Conservation (phyloP, 1,140 invertebrate genomes). For the Neodiprion fabricii region DNA sequence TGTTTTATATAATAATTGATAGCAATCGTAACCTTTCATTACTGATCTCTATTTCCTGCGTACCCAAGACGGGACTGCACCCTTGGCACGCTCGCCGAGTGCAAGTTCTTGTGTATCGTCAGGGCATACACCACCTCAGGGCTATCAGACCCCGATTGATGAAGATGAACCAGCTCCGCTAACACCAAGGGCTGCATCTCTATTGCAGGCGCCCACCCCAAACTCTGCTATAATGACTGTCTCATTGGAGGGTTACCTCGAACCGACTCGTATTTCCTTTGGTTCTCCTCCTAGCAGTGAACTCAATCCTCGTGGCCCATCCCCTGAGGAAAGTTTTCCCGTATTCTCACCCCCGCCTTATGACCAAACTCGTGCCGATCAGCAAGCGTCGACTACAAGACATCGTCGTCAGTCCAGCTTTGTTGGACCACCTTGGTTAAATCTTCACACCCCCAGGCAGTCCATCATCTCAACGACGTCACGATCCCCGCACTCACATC, state of each 20-base stretch:
- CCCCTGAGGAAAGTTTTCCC: constrained; percentile 80
- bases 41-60: background rate
- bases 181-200: constrained; percentile 61
- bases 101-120: constrained; percentile 67
- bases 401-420: constrained; percentile 57
- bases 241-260: constrained; percentile 85
- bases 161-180: constrained; percentile 60
- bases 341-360: constrained; percentile 84
- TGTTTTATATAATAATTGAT: constrained; percentile 15
- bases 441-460: constrained; percentile 64
- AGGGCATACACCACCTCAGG: constrained; percentile 64
- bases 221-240: constrained; percentile 84
- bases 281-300: constrained; percentile 78
- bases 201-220: constrained; percentile 74
- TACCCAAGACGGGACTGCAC: constrained; percentile 55
- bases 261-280: constrained; percentile 79
- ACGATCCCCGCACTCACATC: constrained; percentile 75
- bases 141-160: constrained; percentile 70
- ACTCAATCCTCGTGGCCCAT: constrained; percentile 69
- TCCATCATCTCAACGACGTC: constrained; percentile 76
- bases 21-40: constrained; percentile 10
- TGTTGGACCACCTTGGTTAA: constrained; percentile 66
- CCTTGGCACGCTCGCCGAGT: constrained; percentile 65
- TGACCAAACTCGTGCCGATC: constrained; percentile 35
- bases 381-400: constrained; percentile 24